These are phyloP conservation scores for Atta texana DNA, from an alignment of 1,140 invertebrate genomes.

Conservation along the genomic window DNA sequence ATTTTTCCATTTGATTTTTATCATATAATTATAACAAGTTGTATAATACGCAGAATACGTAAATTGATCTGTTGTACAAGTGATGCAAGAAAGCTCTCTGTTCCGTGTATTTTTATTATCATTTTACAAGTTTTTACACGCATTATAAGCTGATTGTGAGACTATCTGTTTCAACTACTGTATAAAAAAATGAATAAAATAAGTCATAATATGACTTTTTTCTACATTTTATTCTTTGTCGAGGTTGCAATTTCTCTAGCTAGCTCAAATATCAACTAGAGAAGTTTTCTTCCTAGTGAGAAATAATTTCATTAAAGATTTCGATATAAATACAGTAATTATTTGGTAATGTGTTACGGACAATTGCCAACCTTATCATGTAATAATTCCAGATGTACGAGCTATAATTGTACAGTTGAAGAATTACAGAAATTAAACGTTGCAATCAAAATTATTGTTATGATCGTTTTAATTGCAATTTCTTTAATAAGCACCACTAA, in stretches of 20 bases:
- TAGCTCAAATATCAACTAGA: neutral
- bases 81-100: neutral
- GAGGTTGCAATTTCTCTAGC: neutral
- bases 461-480: constrained; percentile 15
- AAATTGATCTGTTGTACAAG: neutral
- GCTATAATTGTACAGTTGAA: constrained; percentile 13
- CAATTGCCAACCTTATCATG: neutral
- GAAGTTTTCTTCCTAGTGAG: neutral
- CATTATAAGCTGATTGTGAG: neutral
- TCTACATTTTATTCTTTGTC: neutral
- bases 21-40: neutral
- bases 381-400: neutral
- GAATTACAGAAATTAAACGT: constrained; percentile 23
- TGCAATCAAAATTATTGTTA: constrained; percentile 9
- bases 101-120: neutral
- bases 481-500: neutral
- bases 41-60: neutral
- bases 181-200: neutral
- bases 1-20: constrained; percentile 3
- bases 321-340: constrained; percentile 14
- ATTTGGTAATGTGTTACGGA: neutral
- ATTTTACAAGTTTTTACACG: neutral
- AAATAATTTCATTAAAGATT: constrained; percentile 30
- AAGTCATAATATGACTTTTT: neutral
- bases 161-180: neutral